These are phyloP conservation scores for Zosterops pallidus DNA, from an alignment of 2,113 vertebrate genomes.

Conservation along the genomic window DNA sequence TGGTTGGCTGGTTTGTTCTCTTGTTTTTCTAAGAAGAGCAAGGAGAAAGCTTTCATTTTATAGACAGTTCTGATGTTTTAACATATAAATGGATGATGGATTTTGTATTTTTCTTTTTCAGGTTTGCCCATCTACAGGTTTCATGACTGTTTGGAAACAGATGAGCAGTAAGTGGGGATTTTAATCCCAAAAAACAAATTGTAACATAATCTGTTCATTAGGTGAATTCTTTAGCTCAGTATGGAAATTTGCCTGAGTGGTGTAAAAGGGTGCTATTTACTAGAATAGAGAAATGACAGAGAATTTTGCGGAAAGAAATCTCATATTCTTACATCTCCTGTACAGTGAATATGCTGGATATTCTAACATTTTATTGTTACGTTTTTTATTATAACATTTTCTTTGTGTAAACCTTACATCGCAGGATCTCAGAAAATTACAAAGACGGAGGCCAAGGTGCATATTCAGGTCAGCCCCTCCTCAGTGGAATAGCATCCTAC, in stretches of 20 bases:
- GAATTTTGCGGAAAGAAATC: neutral
- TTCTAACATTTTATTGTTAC: neutral
- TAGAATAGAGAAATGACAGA: neutral
- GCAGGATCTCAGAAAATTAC: neutral
- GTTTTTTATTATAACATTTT: neutral
- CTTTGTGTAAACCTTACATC: neutral
- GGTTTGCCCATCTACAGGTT: neutral
- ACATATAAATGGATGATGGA: neutral
- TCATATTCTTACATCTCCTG: neutral
- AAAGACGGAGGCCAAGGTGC: neutral
- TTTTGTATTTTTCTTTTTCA: neutral
- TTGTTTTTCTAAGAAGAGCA: neutral
- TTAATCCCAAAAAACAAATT: neutral
- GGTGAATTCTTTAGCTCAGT: neutral
- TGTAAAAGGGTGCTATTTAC: neutral
- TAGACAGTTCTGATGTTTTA: neutral
- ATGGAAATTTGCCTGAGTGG: neutral
- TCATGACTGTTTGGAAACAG: neutral
- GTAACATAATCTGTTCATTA: neutral
- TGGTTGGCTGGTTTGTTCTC: neutral
- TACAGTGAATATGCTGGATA: neutral
- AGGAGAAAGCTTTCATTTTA: constrained; percentile 7
- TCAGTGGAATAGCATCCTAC: neutral
- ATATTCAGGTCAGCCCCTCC: neutral
- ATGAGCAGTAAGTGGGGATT: neutral